Evolutionary conservation across 2,888 invertebrate genomes (phyloP).

Genomic region (Mythimna loreyi): DNA sequence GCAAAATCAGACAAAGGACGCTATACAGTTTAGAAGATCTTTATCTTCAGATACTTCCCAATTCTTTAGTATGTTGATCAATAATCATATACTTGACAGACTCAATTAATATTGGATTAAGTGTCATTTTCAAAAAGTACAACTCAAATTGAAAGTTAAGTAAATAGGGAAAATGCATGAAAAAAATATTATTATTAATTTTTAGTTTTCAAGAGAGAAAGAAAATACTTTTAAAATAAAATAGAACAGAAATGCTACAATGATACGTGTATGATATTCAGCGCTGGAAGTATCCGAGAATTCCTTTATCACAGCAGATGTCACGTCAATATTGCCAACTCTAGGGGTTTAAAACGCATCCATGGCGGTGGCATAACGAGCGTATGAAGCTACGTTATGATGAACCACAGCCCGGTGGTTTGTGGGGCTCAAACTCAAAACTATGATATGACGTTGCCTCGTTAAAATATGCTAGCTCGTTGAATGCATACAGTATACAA

Average conservation of each 20-base stretch:
- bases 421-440: not conserved
- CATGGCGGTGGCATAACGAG: not conserved
- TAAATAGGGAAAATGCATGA: constrained; percentile 4
- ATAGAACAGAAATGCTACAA: constrained; percentile 61
- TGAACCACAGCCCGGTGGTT: not conserved
- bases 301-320: constrained; percentile 60
- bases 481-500: not conserved
- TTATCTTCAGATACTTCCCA: constrained; percentile 17
- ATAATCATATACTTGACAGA: constrained; percentile 55
- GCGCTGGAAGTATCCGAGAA: constrained; percentile 48
- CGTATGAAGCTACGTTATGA: not conserved
- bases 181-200: too few relatives aligned
- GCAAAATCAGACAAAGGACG: not conserved
- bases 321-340: constrained; percentile 25
- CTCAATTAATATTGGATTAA: constrained; percentile 22
- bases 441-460: not conserved
- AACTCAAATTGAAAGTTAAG: constrained; percentile 20
- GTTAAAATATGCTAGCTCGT: not conserved
- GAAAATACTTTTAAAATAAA: constrained; percentile 72
- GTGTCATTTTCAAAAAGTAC: constrained; percentile 25
- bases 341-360: not conserved
- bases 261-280: constrained; percentile 49
- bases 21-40: not conserved
- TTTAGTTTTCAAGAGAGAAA: too few relatives aligned
- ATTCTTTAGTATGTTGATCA: constrained; percentile 6